Conservation (phyloP, 64 coral and sea anemone genomes). For the Hydrozoanthus tunicans region DNA sequence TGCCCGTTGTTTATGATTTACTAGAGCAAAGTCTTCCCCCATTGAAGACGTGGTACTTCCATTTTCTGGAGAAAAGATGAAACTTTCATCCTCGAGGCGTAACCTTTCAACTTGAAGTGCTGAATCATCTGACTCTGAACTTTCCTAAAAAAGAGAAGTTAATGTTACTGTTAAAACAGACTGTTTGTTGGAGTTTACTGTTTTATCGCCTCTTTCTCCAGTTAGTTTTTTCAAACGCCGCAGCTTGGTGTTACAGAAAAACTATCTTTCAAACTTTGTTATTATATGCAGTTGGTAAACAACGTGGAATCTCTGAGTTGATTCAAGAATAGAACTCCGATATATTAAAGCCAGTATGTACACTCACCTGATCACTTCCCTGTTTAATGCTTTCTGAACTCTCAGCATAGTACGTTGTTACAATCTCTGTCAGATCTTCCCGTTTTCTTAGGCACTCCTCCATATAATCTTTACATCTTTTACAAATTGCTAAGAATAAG, state of each 20-base stretch:
- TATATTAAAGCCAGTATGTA: background rate
- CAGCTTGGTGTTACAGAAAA: background rate
- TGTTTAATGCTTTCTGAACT: background rate
- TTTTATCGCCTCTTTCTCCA: background rate
- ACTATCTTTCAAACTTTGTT: background rate
- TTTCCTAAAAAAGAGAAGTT: background rate
- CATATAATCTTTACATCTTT: conserved; percentile 22
- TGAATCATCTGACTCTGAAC: conserved; percentile 14
- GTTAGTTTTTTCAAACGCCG: background rate
- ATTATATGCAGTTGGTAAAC: background rate
- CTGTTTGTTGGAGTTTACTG: background rate
- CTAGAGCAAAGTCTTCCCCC: background rate
- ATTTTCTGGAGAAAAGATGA: background rate
- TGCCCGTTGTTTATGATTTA: background rate
- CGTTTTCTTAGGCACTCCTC: background rate
- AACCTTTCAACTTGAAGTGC: conserved; percentile 17
- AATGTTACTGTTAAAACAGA: background rate
- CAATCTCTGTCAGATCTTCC: conserved; percentile 1
- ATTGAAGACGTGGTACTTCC: background rate
- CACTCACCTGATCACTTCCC: conserved; percentile 1
- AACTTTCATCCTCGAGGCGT: background rate
- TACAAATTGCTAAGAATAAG: background rate
- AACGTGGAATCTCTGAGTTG: background rate
- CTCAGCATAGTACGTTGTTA: background rate
- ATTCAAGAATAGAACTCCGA: background rate